Evolutionary conservation across 1,140 invertebrate species (phyloP).

Genomic region (Oreohelix idahoensis): DNA sequence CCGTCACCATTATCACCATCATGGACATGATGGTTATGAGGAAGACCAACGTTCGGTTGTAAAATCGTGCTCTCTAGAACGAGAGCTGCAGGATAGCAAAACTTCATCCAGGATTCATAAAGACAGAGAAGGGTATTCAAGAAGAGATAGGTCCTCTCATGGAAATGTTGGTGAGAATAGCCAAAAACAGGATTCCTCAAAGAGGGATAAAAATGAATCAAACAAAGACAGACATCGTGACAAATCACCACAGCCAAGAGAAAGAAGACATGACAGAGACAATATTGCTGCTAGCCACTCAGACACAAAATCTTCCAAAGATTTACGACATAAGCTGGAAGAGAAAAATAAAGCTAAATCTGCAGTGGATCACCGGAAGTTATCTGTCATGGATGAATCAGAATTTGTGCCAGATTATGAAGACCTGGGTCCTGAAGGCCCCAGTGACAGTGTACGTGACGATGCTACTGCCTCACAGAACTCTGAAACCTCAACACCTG

Average conservation of each 20-base stretch:
- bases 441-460: conserved; percentile 14
- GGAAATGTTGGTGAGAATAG: not conserved
- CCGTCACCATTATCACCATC: conserved; percentile 22
- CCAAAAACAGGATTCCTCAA: conserved; percentile 3
- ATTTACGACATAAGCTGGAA: conserved; percentile 40
- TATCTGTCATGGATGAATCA: conserved; percentile 65
- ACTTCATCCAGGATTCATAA: not conserved
- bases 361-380: conserved; percentile 55
- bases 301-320: conserved; percentile 31
- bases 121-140: conserved; percentile 2
- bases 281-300: not conserved
- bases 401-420: conserved; percentile 68
- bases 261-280: conserved; percentile 19
- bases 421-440: conserved; percentile 43
- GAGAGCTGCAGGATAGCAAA: conserved; percentile 23
- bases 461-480: conserved; percentile 16
- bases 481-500: conserved; percentile 10
- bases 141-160: conserved; percentile 1
- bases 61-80: conserved; percentile 22
- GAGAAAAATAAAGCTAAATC: conserved; percentile 41
- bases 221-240: not conserved
- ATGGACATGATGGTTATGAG: conserved; percentile 30
- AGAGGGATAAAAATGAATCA: conserved; percentile 17
- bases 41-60: conserved; percentile 15
- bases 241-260: conserved; percentile 8